Evolutionary conservation across 2,797 vertebrate genomes (phyloP), one percentile per base, ranked within the genome.

Genomic region (Sebastes cheni): DNA sequence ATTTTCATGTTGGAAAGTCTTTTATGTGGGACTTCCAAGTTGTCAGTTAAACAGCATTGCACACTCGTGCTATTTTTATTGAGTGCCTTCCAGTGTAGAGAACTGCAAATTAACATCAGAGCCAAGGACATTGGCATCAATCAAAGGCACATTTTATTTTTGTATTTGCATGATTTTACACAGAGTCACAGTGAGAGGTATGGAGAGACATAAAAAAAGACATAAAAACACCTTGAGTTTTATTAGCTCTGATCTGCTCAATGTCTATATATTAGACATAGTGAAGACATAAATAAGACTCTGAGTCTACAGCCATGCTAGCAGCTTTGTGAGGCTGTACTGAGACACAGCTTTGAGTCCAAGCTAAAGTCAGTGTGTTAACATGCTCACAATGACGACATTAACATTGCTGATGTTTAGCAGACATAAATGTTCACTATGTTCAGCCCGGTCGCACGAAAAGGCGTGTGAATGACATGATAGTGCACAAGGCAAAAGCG

Each of bases 61-160:
- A 67, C 56, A 39, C 22, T 67, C 16, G 6, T 74, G 58, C 55
- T 69, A 65, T 72, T 81, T 84, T 70, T 81, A 69, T 34, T 59
- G 14, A 71, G 32, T 65, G 56, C 46, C 39, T 73, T 75, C 5
- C 6, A 72, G 52, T 73, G 36, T 68, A 23, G 27, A 68, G 22
- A 82, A 70, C 32, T 59, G 56, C 27, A 71, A 67, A 79, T 76
- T 75, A 84, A 68, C 36, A 71, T 66, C 12, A 22, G 22, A 75
- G 62, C 72, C 67, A 84, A 78, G 65, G 67, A 85, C 67, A 81
- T 58, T 11, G 3, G 14, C 67, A 78, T 88, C 74, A 80, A 32
- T 80, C 72, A 64, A 61, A 77, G 0, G 11, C 23, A 13, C 42
- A 67, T 79, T 80, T 82, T 73, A 61, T 50, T 61, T 71, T 56